phyloP scores from a whole-genome alignment of 2,797 vertebrate genomes.

The Sebastes vulpes region DNA sequence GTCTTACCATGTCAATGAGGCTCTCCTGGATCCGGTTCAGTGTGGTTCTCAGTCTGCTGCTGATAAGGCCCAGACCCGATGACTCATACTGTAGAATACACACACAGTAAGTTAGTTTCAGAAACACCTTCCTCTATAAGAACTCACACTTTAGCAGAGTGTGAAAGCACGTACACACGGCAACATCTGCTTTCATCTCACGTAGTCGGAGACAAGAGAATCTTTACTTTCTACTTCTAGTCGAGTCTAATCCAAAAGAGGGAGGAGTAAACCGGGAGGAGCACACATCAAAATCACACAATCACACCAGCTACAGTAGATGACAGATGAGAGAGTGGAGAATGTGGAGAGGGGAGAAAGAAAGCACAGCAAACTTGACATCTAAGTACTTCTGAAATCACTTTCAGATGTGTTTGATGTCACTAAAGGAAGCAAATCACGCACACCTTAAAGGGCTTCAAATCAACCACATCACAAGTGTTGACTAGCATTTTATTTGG shows the following conservation, averaged over 20 bases:
- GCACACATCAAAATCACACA: constrained; percentile 37
- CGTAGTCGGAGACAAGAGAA: constrained; percentile 11
- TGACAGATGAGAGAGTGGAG: constrained; percentile 14
- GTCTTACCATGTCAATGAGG: constrained; percentile 95
- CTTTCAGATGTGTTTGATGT: constrained; percentile 34
- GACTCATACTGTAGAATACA: constrained; percentile 92
- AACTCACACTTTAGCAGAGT: constrained; percentile 31
- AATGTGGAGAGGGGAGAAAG: constrained; percentile 4
- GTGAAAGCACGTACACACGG: constrained; percentile 15
- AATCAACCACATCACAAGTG: constrained; percentile 34
- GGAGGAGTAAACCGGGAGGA: constrained; percentile 34
- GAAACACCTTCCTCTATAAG: neutral
- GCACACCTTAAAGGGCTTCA: constrained; percentile 22
- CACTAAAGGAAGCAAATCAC: constrained; percentile 26
- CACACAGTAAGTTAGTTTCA: constrained; percentile 28
- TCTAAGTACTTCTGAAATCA: constrained; percentile 41
- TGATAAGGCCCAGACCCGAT: constrained; percentile 95
- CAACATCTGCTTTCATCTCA: constrained; percentile 43
- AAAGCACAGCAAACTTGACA: constrained; percentile 48
- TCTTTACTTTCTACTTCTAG: constrained; percentile 34
- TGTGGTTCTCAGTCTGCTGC: constrained; percentile 96
- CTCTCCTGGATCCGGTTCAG: constrained; percentile 98
- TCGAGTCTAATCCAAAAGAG: constrained; percentile 21
- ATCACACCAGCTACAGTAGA: constrained; percentile 24
- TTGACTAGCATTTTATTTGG: neutral